A percentile compares a stretch with the other conserved stretches of the same genome.
Conservation (phyloP, 2,888 invertebrate species). For the Deroplatys truncata region DNA sequence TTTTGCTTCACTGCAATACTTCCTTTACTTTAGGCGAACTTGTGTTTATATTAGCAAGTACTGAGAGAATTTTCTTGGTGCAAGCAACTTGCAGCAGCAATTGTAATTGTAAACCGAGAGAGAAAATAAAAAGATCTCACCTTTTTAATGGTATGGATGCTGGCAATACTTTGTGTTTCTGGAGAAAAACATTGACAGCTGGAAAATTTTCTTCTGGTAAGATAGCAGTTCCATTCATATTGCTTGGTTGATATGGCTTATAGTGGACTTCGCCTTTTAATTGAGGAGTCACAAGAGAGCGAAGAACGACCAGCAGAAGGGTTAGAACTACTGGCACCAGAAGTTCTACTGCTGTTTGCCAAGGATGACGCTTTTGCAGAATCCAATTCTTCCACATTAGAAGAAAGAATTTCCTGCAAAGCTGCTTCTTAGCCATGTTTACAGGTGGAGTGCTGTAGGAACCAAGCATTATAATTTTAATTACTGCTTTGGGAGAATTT, state of each 20-base stretch:
- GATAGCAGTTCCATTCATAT: not conserved
- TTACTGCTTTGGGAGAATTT: too few relatives aligned
- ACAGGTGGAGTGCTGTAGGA: not conserved
- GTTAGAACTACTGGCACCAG: slow-evolving; percentile 63
- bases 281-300: slow-evolving; percentile 61
- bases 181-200: too few relatives aligned
- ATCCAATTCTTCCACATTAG: slow-evolving; percentile 82
- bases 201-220: too few relatives aligned
- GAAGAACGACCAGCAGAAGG: slow-evolving; percentile 62
- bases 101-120: too few relatives aligned
- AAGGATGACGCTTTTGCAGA: slow-evolving; percentile 67
- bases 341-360: slow-evolving; percentile 65
- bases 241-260: slow-evolving; percentile 37
- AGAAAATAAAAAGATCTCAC: too few relatives aligned
- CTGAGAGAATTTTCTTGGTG: too few relatives aligned
- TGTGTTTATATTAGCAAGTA: too few relatives aligned
- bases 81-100: too few relatives aligned
- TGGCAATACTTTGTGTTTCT: too few relatives aligned
- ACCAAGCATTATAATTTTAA: not conserved
- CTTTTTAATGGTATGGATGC: too few relatives aligned
- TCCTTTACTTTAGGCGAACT: too few relatives aligned
- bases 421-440: not conserved
- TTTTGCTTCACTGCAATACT: too few relatives aligned
- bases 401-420: slow-evolving; percentile 55
- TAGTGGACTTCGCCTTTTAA: slow-evolving; percentile 35